These are phyloP conservation scores for Ophioderma brevispina DNA, from an alignment of 35 echinoderm and acorn worm species.

Conservation along the genomic window DNA sequence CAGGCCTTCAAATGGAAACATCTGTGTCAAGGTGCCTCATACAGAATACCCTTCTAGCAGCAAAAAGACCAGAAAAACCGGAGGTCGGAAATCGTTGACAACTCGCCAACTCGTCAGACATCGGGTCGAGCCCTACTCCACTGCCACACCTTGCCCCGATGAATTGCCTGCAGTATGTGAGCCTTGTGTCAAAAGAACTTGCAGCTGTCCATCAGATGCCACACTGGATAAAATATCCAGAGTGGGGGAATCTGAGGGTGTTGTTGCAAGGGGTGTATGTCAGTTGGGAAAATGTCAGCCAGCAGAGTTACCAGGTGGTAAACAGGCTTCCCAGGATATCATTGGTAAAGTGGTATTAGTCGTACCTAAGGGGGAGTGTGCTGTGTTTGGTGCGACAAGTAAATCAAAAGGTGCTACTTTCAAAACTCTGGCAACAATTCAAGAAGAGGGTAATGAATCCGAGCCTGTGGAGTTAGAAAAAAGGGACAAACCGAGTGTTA, in stretches of 20 bases:
- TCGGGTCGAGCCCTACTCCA: slow-evolving; percentile 23
- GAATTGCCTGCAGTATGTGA: not conserved
- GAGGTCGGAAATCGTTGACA: not conserved
- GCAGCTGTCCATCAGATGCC: not conserved
- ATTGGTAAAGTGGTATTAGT: not conserved
- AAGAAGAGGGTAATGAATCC: slow-evolving; percentile 41
- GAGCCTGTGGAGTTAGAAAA: not conserved
- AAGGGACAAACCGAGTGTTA: not conserved
- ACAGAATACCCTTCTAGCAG: slow-evolving; percentile 14
- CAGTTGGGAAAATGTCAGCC: too few relatives aligned
- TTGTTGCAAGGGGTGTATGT: not conserved
- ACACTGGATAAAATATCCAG: not conserved
- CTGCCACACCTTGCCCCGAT: not conserved
- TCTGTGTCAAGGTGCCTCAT: slow-evolving; percentile 24
- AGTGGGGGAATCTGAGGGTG: not conserved
- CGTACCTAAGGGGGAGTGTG: not conserved
- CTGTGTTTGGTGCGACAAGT: slow-evolving; percentile 23
- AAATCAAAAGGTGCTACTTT: slow-evolving; percentile 38
- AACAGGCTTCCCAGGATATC: not conserved
- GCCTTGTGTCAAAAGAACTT: not conserved
- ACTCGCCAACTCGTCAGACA: not conserved
- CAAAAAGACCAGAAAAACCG: slow-evolving; percentile 34
- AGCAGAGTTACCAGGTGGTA: not conserved
- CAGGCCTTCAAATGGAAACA: slow-evolving; percentile 23
- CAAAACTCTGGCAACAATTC: slow-evolving; percentile 65